phyloP scores from a whole-genome alignment of 2,797 vertebrate species.

The Passerculus sandwichensis region DNA sequence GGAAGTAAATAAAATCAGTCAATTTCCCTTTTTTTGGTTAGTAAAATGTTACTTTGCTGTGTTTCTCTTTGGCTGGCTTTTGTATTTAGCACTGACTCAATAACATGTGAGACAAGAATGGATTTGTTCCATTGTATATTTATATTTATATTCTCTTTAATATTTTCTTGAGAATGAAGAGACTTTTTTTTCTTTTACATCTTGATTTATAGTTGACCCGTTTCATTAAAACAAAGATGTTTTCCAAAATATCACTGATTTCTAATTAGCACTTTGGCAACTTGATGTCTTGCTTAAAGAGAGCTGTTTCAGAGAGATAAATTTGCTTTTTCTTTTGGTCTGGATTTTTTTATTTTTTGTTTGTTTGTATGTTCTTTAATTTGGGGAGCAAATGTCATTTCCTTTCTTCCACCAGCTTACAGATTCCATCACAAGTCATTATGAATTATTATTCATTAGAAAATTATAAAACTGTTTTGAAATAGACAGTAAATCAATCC shows the following conservation, averaged over 20 bases:
- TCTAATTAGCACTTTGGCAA: background rate
- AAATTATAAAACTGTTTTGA: background rate
- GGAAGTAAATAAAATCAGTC: background rate
- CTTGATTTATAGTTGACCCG: background rate
- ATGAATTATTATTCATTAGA: background rate
- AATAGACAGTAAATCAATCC: background rate
- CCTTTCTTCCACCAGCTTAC: background rate
- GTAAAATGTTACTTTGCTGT: background rate
- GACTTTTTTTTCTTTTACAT: background rate
- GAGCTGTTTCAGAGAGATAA: background rate
- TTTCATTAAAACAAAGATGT: background rate
- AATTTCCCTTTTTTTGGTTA: background rate
- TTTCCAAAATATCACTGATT: background rate
- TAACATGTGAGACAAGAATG: background rate
- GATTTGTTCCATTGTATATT: background rate
- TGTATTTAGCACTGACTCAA: background rate
- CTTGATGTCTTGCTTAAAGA: background rate
- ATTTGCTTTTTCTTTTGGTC: background rate
- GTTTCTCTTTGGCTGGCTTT: background rate
- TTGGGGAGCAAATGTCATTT: background rate
- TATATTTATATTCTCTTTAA: background rate
- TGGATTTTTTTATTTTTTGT: background rate
- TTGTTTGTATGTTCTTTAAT: background rate
- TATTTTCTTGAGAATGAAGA: background rate
- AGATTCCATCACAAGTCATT: background rate